These are phyloP conservation scores for Xenopus borealis DNA, from an alignment of 2,113 vertebrate species.

Conservation along the genomic window DNA sequence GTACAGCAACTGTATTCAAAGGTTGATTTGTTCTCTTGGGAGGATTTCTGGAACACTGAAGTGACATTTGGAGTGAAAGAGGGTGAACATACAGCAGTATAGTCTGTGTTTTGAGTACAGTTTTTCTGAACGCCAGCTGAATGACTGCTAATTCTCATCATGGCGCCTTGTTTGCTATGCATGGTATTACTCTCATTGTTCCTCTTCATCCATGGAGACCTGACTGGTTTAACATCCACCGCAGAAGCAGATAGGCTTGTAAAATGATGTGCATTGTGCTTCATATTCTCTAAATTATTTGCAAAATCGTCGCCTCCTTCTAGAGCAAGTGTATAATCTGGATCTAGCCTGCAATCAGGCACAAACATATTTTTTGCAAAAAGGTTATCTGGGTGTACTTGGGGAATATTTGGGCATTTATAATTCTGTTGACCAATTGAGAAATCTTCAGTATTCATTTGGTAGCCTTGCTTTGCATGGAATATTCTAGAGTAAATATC, in stretches of 20 bases:
- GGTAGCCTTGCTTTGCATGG: constrained; percentile 64
- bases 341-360: constrained; percentile 64
- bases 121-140: constrained; percentile 60
- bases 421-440: constrained; percentile 65
- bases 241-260: constrained; percentile 56
- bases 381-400: constrained; percentile 62
- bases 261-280: constrained; percentile 57
- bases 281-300: constrained; percentile 63
- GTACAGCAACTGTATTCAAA: constrained; percentile 57
- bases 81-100: constrained; percentile 56
- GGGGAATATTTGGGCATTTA: constrained; percentile 58
- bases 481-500: constrained; percentile 65
- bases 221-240: constrained; percentile 49
- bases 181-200: constrained; percentile 56
- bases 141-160: constrained; percentile 52
- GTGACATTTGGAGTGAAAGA: constrained; percentile 58
- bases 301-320: constrained; percentile 57
- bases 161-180: constrained; percentile 55
- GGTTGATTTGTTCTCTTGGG: constrained; percentile 59
- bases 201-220: constrained; percentile 63
- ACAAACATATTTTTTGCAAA: constrained; percentile 62
- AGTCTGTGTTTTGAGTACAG: constrained; percentile 58
- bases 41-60: constrained; percentile 62
- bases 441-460: constrained; percentile 67
- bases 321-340: constrained; percentile 62